These are phyloP conservation scores for Echinops telfairi DNA, from an alignment of 2,113 vertebrate genomes.

Conservation along the genomic window DNA sequence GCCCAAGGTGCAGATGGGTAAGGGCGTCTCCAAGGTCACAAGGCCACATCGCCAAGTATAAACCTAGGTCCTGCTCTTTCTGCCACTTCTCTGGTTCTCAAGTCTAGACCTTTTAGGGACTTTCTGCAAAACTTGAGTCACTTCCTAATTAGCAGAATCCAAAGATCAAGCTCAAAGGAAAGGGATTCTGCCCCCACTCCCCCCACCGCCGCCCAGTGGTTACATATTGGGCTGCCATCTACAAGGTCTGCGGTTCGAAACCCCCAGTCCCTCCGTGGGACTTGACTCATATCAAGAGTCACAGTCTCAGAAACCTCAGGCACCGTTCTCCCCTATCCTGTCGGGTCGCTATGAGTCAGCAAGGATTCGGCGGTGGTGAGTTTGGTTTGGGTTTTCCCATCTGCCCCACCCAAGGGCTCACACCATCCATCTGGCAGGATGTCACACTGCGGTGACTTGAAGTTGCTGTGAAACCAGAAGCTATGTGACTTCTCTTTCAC, in stretches of 20 bases:
- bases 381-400: too few species aligned
- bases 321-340: too few species aligned
- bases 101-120: rapidly evolving
- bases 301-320: too few species aligned
- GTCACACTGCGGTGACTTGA: neutral
- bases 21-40: rapidly evolving
- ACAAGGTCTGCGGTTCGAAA: too few species aligned
- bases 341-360: too few species aligned
- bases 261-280: too few species aligned
- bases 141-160: neutral
- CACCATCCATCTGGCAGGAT: neutral
- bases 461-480: neutral
- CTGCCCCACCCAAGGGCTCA: rapidly evolving
- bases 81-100: rapidly evolving
- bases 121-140: neutral
- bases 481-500: neutral
- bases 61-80: neutral
- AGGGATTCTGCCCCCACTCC: too few species aligned
- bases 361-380: too few species aligned
- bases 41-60: rapidly evolving
- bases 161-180: neutral
- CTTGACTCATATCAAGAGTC: too few species aligned
- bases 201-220: too few species aligned
- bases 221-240: too few species aligned
- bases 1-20: neutral